phyloP scores from a whole-genome alignment of 2,797 vertebrate genomes.

The Rhinophrynus dorsalis region DNA sequence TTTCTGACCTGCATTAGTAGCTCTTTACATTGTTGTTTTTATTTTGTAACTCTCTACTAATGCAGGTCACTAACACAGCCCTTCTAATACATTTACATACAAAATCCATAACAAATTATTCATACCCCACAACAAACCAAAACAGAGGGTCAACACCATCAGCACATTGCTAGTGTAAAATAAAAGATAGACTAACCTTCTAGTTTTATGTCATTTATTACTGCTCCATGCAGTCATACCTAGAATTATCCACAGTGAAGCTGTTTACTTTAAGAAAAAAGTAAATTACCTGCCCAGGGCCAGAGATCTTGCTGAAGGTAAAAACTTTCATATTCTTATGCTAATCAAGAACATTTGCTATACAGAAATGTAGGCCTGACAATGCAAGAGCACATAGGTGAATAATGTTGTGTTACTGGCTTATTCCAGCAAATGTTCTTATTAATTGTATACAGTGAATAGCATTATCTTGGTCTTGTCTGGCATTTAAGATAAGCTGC shows the following conservation, averaged over 20 bases:
- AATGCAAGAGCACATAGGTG: not conserved
- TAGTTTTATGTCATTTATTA: slow-evolving; percentile 31
- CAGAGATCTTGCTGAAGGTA: slow-evolving; percentile 33
- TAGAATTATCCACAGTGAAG: slow-evolving; percentile 27
- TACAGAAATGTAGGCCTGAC: slow-evolving; percentile 12
- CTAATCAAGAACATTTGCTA: slow-evolving; percentile 48
- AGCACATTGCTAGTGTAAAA: no score
- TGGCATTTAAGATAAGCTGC: not conserved
- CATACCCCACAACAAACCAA: no score
- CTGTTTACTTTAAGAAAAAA: slow-evolving; percentile 55
- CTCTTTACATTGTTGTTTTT: no score
- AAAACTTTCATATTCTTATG: slow-evolving; percentile 54
- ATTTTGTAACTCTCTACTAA: no score
- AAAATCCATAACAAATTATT: no score
- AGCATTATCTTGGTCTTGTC: not conserved
- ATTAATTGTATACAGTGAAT: slow-evolving; percentile 2
- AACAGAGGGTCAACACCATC: no score
- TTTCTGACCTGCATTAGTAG: no score
- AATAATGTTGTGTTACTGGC: slow-evolving; percentile 1
- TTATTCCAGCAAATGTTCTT: not conserved
- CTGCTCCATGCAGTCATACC: slow-evolving; percentile 47
- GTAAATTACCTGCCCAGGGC: not conserved
- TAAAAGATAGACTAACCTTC: slow-evolving; percentile 12
- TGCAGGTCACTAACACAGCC: no score
- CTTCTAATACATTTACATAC: no score